Base-by-base conservation (phyloP, 2,888 invertebrate genomes). In the Gastrophysa polygoni region DNA sequence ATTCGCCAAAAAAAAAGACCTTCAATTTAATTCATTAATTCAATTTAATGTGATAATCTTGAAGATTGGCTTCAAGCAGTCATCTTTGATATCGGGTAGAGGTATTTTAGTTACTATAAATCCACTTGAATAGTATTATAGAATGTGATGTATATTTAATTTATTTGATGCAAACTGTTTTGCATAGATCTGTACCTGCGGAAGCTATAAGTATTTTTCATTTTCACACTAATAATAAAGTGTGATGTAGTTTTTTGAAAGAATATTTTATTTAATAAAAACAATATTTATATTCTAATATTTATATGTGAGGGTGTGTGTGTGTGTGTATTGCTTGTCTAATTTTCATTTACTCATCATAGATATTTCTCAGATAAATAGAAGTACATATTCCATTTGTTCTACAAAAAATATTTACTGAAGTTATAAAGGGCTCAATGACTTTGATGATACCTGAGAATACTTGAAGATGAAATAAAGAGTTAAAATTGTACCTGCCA, bases 181-280 rank as follows among this genome's bases (percentile, higher is more conserved):
- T 48, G 34, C 54, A 59, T 47, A 21, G 55, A 24, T 32, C 38
- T 55, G 59, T 59, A 59, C 48, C 48, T 55, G 50, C 47, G 21
- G 38, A 24, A 49, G 48, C 14, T 48, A 14, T 28, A 17, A 52
- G 54, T 55, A 48, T 49, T 48, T 28, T 55, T 52, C n/a, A 10
- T 1, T 28, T 21, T 17, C 14, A 10, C 21, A 43, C 54, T 54
- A 54, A 54, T 52, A 21, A 21, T 28, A 16, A 8, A 10, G 21
- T 43, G 44, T 43, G 34, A 8, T 21, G 14, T 54, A 43, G 21
- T 16, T 54, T 43, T 20, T 24, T 14, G 20, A 10, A 14, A 17
- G 16, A 14, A 20, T 24, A 8, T 24, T 8, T 18, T 38, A 52
- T 21, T 52, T 11, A 29, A 52, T 43, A 43, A 54, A 43, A 54